Evolutionary conservation across 2,797 vertebrate genomes (phyloP), one percentile per base, ranked within the genome.

Genomic region (Brachyrhaphis roseni): DNA sequence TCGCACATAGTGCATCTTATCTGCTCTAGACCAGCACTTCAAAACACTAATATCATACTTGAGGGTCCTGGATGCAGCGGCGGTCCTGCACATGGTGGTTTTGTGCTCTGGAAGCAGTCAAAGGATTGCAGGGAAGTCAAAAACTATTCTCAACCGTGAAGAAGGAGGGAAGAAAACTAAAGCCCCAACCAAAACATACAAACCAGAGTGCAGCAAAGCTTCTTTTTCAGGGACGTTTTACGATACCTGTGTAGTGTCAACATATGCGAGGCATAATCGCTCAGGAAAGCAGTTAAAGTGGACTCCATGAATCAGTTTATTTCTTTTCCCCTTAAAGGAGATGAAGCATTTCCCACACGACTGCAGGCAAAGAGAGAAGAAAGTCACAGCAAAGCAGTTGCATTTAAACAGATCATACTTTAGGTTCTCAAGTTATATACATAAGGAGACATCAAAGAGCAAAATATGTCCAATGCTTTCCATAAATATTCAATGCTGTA

Each of bases 1-100:
- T 88, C 86, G 45, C 78, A 72, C 83, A 78, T 75, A 80, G 80
- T 81, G 49, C 79, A 91, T 92, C 93, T 92, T 91, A 94, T 93
- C 93, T 89, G 18, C 82, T 77, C 74, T 49, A 84, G 85, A 91
- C 87, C 70, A 82, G 78, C 83, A 90, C 93, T 94, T 91, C 87
- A 91, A 89, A 78, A 86, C 86, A 88, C 89, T 88, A 90, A 90
- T 92, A 91, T 93, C 89, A 91, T 86, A 80, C 83, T 89, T 91
- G 64, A 84, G 78, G 82, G 82, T 91, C 84, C 78, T 76, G 53
- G 78, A 90, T 78, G 47, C 64, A 77, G 76, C 78, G 71, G 55
- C 74, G 66, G 43, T 81, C 70, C 80, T 78, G 74, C 62, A 83
- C 75, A 76, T 82, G 82, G 85, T 90, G 83, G 82, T 78, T 75